Percentiles rank a stretch among this genome's conserved stretches.
Conservation (phyloP, 1,140 invertebrate species). For the Archivesica marissinica region DNA sequence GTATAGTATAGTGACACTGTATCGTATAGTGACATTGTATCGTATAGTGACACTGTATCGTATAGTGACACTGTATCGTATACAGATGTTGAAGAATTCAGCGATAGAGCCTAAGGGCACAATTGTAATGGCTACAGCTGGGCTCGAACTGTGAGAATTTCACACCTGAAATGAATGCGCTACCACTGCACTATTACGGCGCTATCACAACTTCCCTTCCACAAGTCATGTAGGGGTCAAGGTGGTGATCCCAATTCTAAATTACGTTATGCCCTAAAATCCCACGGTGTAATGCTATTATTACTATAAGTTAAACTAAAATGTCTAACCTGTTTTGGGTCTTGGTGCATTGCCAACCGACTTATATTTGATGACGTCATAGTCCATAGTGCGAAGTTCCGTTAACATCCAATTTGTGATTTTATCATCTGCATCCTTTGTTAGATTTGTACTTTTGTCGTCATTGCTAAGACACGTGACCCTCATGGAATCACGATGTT, state of each 20-base stretch:
- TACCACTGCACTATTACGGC: background rate
- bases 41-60: too few species aligned
- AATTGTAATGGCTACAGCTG: too few species aligned
- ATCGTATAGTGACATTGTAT: too few species aligned
- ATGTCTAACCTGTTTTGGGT: conserved; percentile 3
- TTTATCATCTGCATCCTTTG: conserved; percentile 45
- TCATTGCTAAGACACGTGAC: conserved; percentile 70
- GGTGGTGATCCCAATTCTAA: too few species aligned
- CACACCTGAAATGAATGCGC: background rate
- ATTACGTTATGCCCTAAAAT: background rate
- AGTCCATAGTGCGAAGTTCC: conserved; percentile 10
- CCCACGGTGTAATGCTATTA: background rate
- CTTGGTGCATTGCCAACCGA: conserved; percentile 7
- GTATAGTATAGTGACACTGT: too few species aligned
- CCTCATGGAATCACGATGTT: conserved; percentile 65
- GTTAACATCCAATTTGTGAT: conserved; percentile 26
- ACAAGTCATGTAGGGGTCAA: background rate
- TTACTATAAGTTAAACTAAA: background rate
- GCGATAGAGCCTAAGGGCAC: too few species aligned
- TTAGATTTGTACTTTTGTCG: conserved; percentile 10
- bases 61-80: too few species aligned
- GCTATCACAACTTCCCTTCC: background rate
- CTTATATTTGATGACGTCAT: background rate
- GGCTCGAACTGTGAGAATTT: background rate
- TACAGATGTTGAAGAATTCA: too few species aligned